phyloP scores from a whole-genome alignment of 2,113 vertebrate genomes.

The Tachycineta bicolor region DNA sequence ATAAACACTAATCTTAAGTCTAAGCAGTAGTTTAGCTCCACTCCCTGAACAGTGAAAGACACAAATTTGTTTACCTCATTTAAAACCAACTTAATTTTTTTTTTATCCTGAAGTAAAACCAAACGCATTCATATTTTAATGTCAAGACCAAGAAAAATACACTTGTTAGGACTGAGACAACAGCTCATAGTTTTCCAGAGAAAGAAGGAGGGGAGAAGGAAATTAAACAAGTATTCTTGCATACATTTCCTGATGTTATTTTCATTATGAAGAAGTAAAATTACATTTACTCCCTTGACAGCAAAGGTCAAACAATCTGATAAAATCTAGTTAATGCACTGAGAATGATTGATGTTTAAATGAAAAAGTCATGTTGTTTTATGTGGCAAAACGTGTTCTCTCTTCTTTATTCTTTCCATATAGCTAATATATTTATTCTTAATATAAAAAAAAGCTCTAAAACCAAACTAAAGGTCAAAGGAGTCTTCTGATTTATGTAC shows the following conservation, averaged over 20 bases:
- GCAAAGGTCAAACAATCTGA: constrained; percentile 61
- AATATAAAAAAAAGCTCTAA: background rate
- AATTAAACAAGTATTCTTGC: constrained; percentile 70
- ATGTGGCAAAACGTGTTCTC: background rate
- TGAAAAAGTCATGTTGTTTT: background rate
- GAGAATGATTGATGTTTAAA: constrained; percentile 43
- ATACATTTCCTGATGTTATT: constrained; percentile 67
- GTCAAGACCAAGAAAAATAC: background rate
- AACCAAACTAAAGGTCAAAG: background rate
- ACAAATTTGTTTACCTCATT: background rate
- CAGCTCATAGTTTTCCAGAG: constrained; percentile 60
- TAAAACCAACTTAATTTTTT: background rate
- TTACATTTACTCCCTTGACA: constrained; percentile 63
- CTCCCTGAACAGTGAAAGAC: background rate
- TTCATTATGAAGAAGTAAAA: constrained; percentile 62
- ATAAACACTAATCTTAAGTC: background rate
- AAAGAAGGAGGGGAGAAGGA: constrained; percentile 60
- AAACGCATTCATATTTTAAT: constrained; percentile 1
- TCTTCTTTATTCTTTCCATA: background rate
- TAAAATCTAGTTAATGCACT: constrained; percentile 53
- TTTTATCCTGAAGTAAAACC: constrained; percentile 21
- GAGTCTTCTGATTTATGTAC: background rate
- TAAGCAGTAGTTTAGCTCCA: background rate
- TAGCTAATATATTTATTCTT: background rate
- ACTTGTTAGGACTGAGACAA: constrained; percentile 27